phyloP scores from a whole-genome alignment of 1,140 invertebrate genomes.

The Melipona quadrifasciata region DNA sequence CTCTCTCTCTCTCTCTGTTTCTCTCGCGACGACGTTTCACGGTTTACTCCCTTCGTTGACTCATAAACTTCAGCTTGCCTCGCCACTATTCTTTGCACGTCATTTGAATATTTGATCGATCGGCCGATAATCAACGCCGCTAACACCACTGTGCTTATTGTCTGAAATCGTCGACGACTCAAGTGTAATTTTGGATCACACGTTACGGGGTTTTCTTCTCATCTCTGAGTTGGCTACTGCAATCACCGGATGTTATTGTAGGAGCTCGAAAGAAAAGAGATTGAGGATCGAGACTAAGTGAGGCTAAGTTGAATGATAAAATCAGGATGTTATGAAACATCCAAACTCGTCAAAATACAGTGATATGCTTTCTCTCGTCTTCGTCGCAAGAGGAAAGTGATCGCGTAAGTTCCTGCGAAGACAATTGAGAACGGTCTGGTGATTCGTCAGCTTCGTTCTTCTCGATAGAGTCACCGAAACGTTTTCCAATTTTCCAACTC shows the following conservation, averaged over 20 bases:
- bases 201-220: background rate
- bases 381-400: background rate
- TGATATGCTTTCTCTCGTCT: background rate
- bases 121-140: background rate
- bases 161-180: background rate
- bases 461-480: background rate
- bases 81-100: background rate
- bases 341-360: background rate
- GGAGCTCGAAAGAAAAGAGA: no score
- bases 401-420: constrained; percentile 2
- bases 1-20: no score
- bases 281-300: no score
- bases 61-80: background rate
- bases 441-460: constrained; percentile 56
- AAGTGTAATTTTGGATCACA: background rate
- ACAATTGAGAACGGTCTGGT: constrained; percentile 33
- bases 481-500: background rate
- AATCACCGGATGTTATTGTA: background rate
- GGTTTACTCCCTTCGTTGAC: constrained; percentile 48
- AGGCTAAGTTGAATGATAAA: background rate
- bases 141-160: background rate
- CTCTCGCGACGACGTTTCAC: constrained; percentile 36
- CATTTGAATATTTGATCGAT: constrained; percentile 7
- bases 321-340: background rate
- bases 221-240: background rate